A percentile compares a stretch with the other conserved stretches of the same genome.
phyloP scores from a whole-genome alignment of 1,140 invertebrate species.

The Drosophila virilis region DNA sequence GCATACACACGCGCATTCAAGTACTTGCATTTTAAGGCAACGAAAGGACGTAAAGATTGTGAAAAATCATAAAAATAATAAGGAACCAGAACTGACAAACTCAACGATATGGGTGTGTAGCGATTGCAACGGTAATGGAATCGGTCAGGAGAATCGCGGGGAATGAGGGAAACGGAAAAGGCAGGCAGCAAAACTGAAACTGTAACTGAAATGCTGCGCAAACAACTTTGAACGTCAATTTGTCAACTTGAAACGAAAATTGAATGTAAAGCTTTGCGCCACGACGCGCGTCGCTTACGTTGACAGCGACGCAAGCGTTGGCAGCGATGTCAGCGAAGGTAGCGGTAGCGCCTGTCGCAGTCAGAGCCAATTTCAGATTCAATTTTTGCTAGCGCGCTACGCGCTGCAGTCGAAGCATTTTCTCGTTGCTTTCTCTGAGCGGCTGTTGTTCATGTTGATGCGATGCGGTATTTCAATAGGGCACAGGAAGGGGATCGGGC shows the following conservation, averaged over 20 bases:
- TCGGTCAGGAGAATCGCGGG: slow-evolving; percentile 7
- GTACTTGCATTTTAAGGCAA: slow-evolving; percentile 49
- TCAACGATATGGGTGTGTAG: slow-evolving; percentile 29
- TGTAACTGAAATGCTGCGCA: slow-evolving; percentile 81
- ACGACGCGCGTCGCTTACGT: slow-evolving; percentile 54
- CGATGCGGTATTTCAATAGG: slow-evolving; percentile 14
- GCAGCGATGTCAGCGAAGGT: slow-evolving; percentile 25
- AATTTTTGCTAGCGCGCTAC: slow-evolving; percentile 40
- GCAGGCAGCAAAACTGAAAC: slow-evolving; percentile 69
- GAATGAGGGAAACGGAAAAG: slow-evolving; percentile 39
- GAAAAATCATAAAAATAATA: slow-evolving; percentile 74
- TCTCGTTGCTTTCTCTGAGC: slow-evolving; percentile 49
- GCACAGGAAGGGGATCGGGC: slow-evolving; percentile 19
- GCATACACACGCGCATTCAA: slow-evolving; percentile 32
- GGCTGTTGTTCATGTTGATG: slow-evolving; percentile 32
- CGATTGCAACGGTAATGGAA: slow-evolving; percentile 20
- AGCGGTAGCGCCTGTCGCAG: slow-evolving; percentile 60
- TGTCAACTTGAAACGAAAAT: slow-evolving; percentile 80
- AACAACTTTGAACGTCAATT: slow-evolving; percentile 83
- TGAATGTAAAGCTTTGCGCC: slow-evolving; percentile 77
- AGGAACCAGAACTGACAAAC: slow-evolving; percentile 64
- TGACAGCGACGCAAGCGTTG: slow-evolving; percentile 11
- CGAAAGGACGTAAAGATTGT: slow-evolving; percentile 56
- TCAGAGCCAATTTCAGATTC: slow-evolving; percentile 65
- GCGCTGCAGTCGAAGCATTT: slow-evolving; percentile 56